These are phyloP conservation scores for Xiphophorus maculatus DNA, from an alignment of 2,113 vertebrate species.

Conservation along the genomic window DNA sequence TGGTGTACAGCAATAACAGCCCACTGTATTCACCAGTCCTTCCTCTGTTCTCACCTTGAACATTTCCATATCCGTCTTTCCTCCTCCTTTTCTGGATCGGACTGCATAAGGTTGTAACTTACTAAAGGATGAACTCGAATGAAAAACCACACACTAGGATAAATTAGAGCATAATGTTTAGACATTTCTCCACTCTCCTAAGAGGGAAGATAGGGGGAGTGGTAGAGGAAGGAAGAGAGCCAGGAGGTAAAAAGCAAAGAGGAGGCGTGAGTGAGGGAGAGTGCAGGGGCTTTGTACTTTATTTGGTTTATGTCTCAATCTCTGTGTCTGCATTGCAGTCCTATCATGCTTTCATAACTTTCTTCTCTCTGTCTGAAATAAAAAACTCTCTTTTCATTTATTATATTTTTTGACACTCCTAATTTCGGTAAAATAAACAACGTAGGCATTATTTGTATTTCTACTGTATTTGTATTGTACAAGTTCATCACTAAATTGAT, in stretches of 20 bases:
- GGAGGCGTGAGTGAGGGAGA: constrained; percentile 27
- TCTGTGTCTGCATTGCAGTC: constrained; percentile 16
- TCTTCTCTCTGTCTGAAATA: constrained; percentile 25
- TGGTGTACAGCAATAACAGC: constrained; percentile 31
- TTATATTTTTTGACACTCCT: too few species aligned
- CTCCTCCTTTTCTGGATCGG: constrained; percentile 3
- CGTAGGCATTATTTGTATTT: too few species aligned
- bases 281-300: constrained; percentile 53
- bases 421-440: too few species aligned
- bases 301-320: constrained; percentile 61
- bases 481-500: too few species aligned
- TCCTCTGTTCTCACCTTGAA: constrained; percentile 43
- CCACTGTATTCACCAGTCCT: constrained; percentile 55
- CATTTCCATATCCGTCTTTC: constrained; percentile 13
- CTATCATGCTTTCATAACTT: constrained; percentile 46
- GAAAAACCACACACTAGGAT: constrained; percentile 39
- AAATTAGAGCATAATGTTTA: constrained; percentile 44
- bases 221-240: constrained; percentile 16
- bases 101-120: constrained; percentile 9
- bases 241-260: constrained; percentile 21
- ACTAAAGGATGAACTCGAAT: constrained; percentile 30
- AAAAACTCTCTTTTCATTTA: neutral
- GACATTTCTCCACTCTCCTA: constrained; percentile 44
- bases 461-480: too few species aligned
- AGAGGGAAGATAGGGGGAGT: constrained; percentile 19